Base-by-base conservation (phyloP, 2,113 vertebrate species). In the Pelecanus crispus region DNA sequence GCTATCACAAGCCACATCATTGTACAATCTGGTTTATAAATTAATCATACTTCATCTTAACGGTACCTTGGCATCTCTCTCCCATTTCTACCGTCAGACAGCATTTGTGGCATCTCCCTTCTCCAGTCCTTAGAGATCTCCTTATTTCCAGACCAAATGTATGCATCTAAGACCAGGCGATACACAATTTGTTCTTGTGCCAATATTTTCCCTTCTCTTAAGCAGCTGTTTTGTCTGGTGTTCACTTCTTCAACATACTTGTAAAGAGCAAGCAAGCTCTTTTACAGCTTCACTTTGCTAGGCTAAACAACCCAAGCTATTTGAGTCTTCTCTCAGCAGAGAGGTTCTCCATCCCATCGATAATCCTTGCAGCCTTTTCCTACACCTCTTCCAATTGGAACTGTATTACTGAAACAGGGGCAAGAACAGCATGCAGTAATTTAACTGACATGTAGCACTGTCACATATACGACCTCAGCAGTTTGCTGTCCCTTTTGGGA, bases 1-100 rank as follows among this genome's bases (percentile, higher is more conserved):
- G 88, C 79, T 94, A 88, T 86, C 88, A 83, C 58, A 86, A 93
- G 71, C 21, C 83, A 83, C 86, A 88, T 96, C 95, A 95, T 90
- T 71, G 53, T 56, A 68, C 53, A 88, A 66, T 73, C 71, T 49
- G 74, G 26, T 81, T 97, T 92, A 92, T 88, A 95, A 95, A 96
- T 94, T 93, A 93, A 90, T 86, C 81, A 86, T 85, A 72, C 28
- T 79, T 92, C 70, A 55, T 90, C 44, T 90, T 88, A 96, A 79
- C 62, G 67, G 78, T 50, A 80, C 49, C 36, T 94, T 86, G 88
- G 90, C 79, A 80, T 80, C 58, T 34, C 56, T 65, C 42, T 93
- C 84, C 40, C 36, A 28, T 55, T 90, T 86, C 74, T 73, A 49
- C 53, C 9, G 15, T 65, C 62, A 92, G 56, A 61, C 40, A 86